phyloP scores from a whole-genome alignment of 2,113 vertebrate species.

The Siniperca chuatsi region DNA sequence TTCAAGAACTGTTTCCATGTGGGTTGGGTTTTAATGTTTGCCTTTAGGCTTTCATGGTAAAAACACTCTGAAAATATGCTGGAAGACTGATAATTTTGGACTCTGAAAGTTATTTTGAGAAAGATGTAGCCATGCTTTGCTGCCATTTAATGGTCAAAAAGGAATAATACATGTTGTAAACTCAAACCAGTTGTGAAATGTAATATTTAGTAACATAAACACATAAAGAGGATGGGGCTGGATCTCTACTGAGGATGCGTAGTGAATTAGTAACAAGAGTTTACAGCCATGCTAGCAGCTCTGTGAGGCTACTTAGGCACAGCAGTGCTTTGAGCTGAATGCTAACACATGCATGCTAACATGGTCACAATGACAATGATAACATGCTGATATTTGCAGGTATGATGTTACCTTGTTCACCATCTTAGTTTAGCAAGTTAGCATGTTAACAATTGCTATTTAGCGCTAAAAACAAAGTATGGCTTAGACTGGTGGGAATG shows the following conservation, averaged over 20 bases:
- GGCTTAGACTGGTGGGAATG: neutral
- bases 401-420: neutral
- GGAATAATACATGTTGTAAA: slow-evolving; percentile 17
- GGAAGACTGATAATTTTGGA: slow-evolving; percentile 31
- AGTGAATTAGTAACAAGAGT: neutral
- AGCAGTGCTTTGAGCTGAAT: too few relatives aligned
- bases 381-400: neutral
- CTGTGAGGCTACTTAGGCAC: too few relatives aligned
- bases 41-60: slow-evolving; percentile 45
- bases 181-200: slow-evolving; percentile 15
- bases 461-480: neutral
- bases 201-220: neutral
- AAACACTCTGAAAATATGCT: slow-evolving; percentile 38
- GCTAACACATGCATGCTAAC: neutral
- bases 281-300: too few relatives aligned
- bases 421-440: neutral
- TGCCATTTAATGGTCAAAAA: neutral
- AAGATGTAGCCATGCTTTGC: slow-evolving; percentile 1
- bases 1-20: slow-evolving; percentile 68
- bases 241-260: neutral
- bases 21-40: slow-evolving; percentile 56
- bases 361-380: neutral
- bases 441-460: neutral
- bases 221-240: neutral
- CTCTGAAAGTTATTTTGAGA: slow-evolving; percentile 35